These are phyloP conservation scores for Oxygymnocypris stewartii DNA, from an alignment of 2,113 vertebrate genomes.

Conservation along the genomic window DNA sequence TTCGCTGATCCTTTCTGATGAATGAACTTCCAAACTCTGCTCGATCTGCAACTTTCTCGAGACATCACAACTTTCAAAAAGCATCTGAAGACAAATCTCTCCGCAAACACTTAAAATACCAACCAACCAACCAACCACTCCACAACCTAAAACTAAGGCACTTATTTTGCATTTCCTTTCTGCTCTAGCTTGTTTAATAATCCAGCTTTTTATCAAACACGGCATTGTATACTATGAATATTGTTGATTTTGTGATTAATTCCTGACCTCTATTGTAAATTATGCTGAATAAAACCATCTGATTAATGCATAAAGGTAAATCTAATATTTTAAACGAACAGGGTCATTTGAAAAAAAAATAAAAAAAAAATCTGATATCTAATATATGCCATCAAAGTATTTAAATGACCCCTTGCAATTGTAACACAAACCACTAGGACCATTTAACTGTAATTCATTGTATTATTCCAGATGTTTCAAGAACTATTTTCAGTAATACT, in stretches of 20 bases:
- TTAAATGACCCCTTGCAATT: not conserved
- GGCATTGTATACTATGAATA: not conserved
- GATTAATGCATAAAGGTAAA: not conserved
- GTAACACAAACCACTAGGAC: not conserved
- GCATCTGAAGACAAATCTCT: not conserved
- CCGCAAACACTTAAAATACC: not conserved
- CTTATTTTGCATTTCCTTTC: not conserved
- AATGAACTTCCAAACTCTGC: not conserved
- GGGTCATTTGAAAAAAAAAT: too few relatives aligned
- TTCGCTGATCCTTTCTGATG: not conserved
- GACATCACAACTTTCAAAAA: not conserved
- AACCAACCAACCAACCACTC: not conserved
- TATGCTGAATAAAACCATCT: too few relatives aligned
- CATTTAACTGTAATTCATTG: not conserved
- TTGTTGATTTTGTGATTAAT: not conserved
- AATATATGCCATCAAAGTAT: not conserved
- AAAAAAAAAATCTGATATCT: not conserved
- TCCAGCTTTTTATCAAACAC: too few relatives aligned
- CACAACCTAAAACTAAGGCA: not conserved
- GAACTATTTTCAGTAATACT: not conserved
- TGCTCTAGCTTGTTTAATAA: not conserved
- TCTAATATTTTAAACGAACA: not conserved
- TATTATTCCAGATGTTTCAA: not conserved
- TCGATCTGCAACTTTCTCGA: too few relatives aligned
- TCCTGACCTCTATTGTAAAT: not conserved